Evolutionary conservation across 2,888 invertebrate species (phyloP).

Genomic region (Eristalinus aeneus): DNA sequence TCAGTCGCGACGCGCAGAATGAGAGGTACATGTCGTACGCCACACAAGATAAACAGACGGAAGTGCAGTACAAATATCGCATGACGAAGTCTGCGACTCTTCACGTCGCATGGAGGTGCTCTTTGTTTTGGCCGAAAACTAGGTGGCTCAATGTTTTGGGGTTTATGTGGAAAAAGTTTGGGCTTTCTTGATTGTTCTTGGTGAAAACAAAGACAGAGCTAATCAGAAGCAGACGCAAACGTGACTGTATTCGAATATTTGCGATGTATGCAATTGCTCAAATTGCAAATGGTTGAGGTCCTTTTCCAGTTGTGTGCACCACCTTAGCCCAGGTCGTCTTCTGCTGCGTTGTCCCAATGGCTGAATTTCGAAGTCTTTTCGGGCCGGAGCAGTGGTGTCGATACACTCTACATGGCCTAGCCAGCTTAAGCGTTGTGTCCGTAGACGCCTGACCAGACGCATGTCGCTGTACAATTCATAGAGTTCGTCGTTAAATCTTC

Average conservation of each 20-base stretch:
- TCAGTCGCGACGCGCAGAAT: neutral
- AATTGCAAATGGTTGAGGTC: too few species aligned
- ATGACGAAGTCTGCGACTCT: neutral
- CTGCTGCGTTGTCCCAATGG: too few species aligned
- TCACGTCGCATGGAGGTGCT: neutral
- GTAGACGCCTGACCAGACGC: too few species aligned
- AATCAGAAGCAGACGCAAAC: neutral
- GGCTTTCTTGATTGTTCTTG: neutral
- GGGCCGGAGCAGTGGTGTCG: too few species aligned
- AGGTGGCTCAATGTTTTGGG: neutral
- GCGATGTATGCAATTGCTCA: neutral
- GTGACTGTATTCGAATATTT: neutral
- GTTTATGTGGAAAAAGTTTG: neutral
- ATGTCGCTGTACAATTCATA: too few species aligned
- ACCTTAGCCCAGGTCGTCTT: too few species aligned
- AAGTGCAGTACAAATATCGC: neutral
- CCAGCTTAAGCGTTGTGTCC: too few species aligned
- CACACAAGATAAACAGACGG: slow-evolving; percentile 3
- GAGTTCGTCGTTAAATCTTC: too few species aligned
- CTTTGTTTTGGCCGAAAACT: neutral
- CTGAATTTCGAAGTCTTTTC: too few species aligned
- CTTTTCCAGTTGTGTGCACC: too few species aligned
- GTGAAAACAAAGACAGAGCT: neutral
- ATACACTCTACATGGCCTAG: too few species aligned
- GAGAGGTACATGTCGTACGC: neutral